Percentiles rank a stretch among this genome's conserved stretches.
Evolutionary conservation across 2,888 invertebrate species (phyloP).

Genomic region (Meteorus colon): DNA sequence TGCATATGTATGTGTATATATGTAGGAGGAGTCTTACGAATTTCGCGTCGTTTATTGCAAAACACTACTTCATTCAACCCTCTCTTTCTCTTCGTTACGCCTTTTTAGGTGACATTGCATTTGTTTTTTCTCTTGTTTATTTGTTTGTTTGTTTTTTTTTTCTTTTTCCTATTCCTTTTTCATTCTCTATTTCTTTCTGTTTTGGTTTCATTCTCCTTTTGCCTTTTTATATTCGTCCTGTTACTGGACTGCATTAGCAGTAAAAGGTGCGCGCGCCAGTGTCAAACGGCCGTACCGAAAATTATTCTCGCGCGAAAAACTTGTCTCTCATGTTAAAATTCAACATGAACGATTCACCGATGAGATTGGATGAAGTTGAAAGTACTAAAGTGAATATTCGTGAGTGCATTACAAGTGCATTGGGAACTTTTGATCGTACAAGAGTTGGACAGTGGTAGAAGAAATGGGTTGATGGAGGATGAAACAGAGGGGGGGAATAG

Average conservation of each 20-base stretch:
- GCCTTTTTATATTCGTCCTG: slow-evolving; percentile 46
- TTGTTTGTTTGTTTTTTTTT: background rate
- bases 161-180: slow-evolving; percentile 26
- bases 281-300: slow-evolving; percentile 31
- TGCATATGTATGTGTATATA: slow-evolving; percentile 23
- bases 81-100: slow-evolving; percentile 43
- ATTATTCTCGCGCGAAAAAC: slow-evolving; percentile 54
- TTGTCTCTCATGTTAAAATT: slow-evolving; percentile 48
- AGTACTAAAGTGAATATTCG: slow-evolving; percentile 12
- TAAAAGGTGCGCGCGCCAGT: slow-evolving; percentile 55
- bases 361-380: slow-evolving; percentile 14
- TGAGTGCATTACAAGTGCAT: slow-evolving; percentile 21
- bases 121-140: slow-evolving; percentile 32
- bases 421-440: background rate
- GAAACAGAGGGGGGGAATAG: background rate
- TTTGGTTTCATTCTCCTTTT: slow-evolving; percentile 8
- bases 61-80: slow-evolving; percentile 28
- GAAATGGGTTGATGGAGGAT: slow-evolving; percentile 5
- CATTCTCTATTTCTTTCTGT: slow-evolving; percentile 26
- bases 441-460: background rate
- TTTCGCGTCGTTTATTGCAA: slow-evolving; percentile 20
- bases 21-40: background rate
- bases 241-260: slow-evolving; percentile 61
- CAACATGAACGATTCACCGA: slow-evolving; percentile 14
- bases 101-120: slow-evolving; percentile 43